Evolutionary conservation across 2,113 vertebrate species (phyloP).

Genomic region (Xerus inauris): DNA sequence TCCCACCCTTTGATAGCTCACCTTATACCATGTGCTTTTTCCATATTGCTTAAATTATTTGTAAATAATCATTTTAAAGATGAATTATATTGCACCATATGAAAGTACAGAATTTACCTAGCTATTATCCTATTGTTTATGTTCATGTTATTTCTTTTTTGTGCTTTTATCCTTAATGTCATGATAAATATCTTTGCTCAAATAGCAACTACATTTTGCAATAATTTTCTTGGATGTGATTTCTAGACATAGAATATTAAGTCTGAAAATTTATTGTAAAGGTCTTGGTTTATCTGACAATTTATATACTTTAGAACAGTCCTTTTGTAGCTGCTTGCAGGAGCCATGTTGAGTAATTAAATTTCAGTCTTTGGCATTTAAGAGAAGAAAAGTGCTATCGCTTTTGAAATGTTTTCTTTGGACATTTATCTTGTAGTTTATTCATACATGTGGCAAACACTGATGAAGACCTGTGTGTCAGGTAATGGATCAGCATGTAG

Average conservation of each 20-base stretch:
- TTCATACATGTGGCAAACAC: neutral
- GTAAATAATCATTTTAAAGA: neutral
- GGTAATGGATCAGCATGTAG: neutral
- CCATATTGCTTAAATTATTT: slow-evolving; percentile 27
- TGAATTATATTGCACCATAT: neutral
- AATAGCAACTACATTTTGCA: neutral
- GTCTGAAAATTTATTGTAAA: neutral
- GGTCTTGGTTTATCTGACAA: neutral
- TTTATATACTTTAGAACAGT: neutral
- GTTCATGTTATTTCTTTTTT: neutral
- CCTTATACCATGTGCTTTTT: neutral
- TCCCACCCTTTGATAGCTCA: neutral
- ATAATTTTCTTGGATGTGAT: neutral
- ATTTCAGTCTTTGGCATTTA: slow-evolving; percentile 27
- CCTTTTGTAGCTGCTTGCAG: neutral
- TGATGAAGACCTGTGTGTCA: neutral
- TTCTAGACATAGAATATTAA: neutral
- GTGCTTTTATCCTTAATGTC: neutral
- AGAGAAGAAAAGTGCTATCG: neutral
- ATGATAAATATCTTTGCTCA: neutral
- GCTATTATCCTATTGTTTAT: neutral
- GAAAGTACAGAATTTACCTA: neutral
- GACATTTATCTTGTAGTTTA: neutral
- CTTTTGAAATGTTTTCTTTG: slow-evolving; percentile 7
- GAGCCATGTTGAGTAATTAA: neutral